These are phyloP conservation scores for Aphyosemion australe DNA, from an alignment of 2,113 vertebrate genomes.

Conservation along the genomic window DNA sequence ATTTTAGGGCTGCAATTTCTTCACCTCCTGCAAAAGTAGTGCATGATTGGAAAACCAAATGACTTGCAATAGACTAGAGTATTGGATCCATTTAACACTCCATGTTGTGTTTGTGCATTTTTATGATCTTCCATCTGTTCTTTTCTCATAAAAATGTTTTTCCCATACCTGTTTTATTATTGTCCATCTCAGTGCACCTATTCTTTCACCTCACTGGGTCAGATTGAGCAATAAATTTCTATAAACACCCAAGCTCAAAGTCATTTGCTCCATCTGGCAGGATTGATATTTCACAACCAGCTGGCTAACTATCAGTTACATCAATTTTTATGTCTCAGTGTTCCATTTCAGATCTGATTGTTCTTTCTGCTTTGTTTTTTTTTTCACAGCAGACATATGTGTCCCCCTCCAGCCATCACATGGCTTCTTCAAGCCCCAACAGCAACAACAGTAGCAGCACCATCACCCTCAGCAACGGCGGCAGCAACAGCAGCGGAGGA, in stretches of 20 bases:
- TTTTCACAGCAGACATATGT: constrained; percentile 84
- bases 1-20: neutral
- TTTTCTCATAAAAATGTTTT: neutral
- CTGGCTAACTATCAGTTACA: no score
- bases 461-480: constrained; percentile 61
- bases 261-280: constrained; percentile 1
- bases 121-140: neutral
- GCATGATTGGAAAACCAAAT: neutral
- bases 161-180: constrained; percentile 1
- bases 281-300: neutral
- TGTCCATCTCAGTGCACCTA: constrained; percentile 6
- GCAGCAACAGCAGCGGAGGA: constrained; percentile 72
- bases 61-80: neutral
- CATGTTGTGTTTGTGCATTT: constrained; percentile 7
- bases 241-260: constrained; percentile 7
- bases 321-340: constrained; percentile 2
- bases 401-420: constrained; percentile 84
- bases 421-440: constrained; percentile 89
- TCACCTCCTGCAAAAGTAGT: constrained; percentile 4
- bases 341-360: neutral
- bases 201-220: neutral
- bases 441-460: constrained; percentile 61
- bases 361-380: constrained; percentile 22
- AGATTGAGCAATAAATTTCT: constrained; percentile 14
- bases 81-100: constrained; percentile 1